Evolutionary conservation across 2,113 vertebrate species (phyloP).

Genomic region (Australoheros scitulus): DNA sequence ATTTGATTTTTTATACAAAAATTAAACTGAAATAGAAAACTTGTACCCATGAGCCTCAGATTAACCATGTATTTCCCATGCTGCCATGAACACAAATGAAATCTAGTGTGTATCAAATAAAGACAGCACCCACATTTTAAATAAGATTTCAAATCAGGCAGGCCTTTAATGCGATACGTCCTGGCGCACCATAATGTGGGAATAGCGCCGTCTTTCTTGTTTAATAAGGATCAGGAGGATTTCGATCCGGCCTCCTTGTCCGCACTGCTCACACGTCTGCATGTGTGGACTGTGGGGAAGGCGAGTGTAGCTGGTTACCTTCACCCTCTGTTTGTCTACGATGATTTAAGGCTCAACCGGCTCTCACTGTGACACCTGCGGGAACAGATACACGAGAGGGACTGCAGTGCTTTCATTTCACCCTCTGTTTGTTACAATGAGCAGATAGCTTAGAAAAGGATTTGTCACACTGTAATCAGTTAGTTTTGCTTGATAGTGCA

Average conservation of each 20-base stretch:
- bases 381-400: conserved; percentile 25
- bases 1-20: neutral
- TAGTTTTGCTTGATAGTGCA: too few species aligned
- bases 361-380: conserved; percentile 55
- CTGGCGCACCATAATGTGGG: conserved; percentile 61
- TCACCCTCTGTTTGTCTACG: conserved; percentile 61
- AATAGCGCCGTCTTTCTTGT: conserved; percentile 68
- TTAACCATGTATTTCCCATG: neutral
- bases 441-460: conserved; percentile 10
- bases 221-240: conserved; percentile 77
- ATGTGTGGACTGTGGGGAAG: conserved; percentile 42
- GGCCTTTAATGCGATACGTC: conserved; percentile 62
- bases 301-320: conserved; percentile 51
- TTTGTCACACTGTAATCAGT: conserved; percentile 16
- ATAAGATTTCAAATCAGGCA: conserved; percentile 68
- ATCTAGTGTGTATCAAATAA: conserved; percentile 50
- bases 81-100: neutral
- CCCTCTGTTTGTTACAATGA: conserved; percentile 15
- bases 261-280: conserved; percentile 52
- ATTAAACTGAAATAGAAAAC: neutral
- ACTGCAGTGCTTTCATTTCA: conserved; percentile 25
- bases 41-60: neutral
- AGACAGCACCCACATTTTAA: conserved; percentile 42
- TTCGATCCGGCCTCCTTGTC: conserved; percentile 51
- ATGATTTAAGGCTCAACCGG: conserved; percentile 61